Evolutionary conservation across 2,113 vertebrate species (phyloP).

Genomic region (Cervus canadensis): DNA sequence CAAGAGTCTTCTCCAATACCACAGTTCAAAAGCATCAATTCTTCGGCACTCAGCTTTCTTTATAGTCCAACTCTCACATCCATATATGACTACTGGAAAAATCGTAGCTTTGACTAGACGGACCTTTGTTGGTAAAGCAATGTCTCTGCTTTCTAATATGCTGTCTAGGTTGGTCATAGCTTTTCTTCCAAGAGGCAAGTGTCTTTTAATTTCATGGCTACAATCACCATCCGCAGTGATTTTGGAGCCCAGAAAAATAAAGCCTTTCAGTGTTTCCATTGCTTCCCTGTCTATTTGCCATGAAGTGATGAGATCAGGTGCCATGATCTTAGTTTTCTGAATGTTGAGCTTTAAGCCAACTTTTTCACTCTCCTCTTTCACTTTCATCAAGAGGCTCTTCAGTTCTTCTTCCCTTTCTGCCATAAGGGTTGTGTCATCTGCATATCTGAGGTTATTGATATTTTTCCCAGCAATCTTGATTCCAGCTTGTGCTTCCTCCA

Average conservation of each 20-base stretch:
- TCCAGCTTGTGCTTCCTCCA: not conserved
- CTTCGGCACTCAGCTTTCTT: not conserved
- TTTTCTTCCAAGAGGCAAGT: not conserved
- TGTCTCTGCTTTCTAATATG: not conserved
- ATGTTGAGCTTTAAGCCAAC: not conserved
- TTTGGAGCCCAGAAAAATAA: not conserved
- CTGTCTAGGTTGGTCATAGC: not conserved
- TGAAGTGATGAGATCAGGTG: not conserved
- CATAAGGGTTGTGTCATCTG: not conserved
- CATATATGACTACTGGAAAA: not conserved
- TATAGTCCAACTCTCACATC: not conserved
- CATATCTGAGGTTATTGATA: not conserved
- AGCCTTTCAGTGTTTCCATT: not conserved
- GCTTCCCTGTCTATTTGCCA: not conserved
- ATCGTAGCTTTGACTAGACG: accelerated
- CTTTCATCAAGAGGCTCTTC: not conserved
- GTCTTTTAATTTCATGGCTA: not conserved
- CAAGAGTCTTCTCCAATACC: not conserved
- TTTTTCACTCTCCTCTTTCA: not conserved
- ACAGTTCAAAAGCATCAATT: not conserved
- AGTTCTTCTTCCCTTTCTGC: not conserved
- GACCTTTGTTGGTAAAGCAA: not conserved
- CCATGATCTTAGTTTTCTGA: not conserved
- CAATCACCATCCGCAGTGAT: not conserved
- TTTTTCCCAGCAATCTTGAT: not conserved